Base-by-base conservation (phyloP, 2,888 invertebrate genomes). In the Branchellion lobata region DNA sequence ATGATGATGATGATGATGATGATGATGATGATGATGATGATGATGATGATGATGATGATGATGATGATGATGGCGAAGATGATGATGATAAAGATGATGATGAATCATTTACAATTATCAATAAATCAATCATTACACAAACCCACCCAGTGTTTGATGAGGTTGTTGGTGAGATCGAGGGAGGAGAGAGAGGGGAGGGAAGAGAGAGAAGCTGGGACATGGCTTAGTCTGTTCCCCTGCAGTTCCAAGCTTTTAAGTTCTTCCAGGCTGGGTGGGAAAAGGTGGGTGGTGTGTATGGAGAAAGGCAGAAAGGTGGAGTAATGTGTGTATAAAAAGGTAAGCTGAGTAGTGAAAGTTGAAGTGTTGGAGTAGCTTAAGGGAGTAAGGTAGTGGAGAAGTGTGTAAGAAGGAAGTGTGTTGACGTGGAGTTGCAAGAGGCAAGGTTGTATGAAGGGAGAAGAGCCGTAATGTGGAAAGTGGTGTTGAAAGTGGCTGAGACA, bases 21-120 rank as follows among this genome's bases (percentile, higher is more conserved):
- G 65, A 65, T 65, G 65, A 65, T 65, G 65, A 65, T 65, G 65
- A 65, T 65, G 65, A 65, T 65, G 65, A 65, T 65, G 65, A 65
- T 65, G 65, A 65, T 65, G 65, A 65, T 65, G 65, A 11, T 3
- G 65, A 21, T 65, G 21, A 21, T 65, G 65, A 21, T 65, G 65
- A 65, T 65, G 65, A 21, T 65, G 65, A 21, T 65, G 65, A 65
- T 65, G 65, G 21, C 21, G 65, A 65, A 11, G 65, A 65, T 65
- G 65, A 65, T 65, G 65, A 65, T 65, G 65, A 65, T 65, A 21
- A 71, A 5, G 34, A 71, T 24, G 34, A 71, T 29, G 24, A 71
- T 11, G 27, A 27, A 14, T n/a, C 3, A n/a, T 5, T 33, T 11
- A 65, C n/a, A 14, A 65, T 24, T 65, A 65, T 24, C 29, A 65